Evolutionary conservation across 2,888 invertebrate species (phyloP), one percentile per base, ranked within the genome.

Genomic region (Hypomecis punctinalis): DNA sequence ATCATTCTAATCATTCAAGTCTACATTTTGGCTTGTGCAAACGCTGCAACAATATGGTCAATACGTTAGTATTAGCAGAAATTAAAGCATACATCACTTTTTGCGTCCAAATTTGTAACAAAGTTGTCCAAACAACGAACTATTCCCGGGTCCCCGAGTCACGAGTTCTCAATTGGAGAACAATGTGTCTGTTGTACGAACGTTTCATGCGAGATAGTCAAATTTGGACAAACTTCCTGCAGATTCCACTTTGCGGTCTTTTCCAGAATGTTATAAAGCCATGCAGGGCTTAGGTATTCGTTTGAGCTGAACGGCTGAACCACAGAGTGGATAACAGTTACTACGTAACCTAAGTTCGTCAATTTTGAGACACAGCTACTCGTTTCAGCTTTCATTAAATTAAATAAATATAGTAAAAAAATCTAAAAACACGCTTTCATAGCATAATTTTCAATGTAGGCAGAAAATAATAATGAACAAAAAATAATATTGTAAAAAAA

Each of bases 191-290:
- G 37, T 45, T 51, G 23, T 45, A 2, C 11, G 55, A 59, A 54
- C 45, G 57, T 43, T 45, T 45, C 42, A 51, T 51, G 53, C 53
- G n/a, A 49, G 43, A 56, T 33, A 57, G 40, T 47, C 56, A 13
- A 60, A 64, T 59, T 54, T 9, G 42, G 23, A 6, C 49, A 51
- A 56, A 65, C 56, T 65, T 61, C 56, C 10, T 49, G 40, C 23
- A 52, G 52, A 61, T 60, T 61, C 35, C 60, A 33, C 53, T 66
- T 52, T 61, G 65, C 13, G 65, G 65, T 47, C 48, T 66, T 66
- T 66, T 53, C 48, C 8, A 58, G 57, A 66, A 61, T 61, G 61
- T 54, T 61, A 53, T 57, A 66, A 52, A 61, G 60, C 52, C 45
- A 23, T 45, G 35, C 43, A 47, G 35, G n/a, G 42, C 47, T 52